phyloP scores from a whole-genome alignment of 2,113 vertebrate genomes.

The Pholis gunnellus region DNA sequence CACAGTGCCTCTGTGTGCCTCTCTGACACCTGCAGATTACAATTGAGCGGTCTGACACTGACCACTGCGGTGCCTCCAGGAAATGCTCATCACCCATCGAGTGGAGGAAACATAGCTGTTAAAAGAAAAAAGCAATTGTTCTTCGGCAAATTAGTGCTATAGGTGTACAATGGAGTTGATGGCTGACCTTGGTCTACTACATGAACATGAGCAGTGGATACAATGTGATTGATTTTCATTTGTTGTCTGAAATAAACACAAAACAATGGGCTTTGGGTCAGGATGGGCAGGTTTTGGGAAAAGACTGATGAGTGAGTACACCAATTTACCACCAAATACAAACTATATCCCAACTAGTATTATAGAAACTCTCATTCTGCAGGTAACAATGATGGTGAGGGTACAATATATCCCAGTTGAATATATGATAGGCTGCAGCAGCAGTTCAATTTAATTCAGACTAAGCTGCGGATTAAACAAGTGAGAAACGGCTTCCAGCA shows the following conservation, averaged over 20 bases:
- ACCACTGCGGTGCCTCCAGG: constrained; percentile 17
- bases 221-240: background rate
- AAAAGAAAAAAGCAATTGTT: background rate
- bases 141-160: background rate
- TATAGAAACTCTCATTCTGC: background rate
- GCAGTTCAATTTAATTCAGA: constrained; percentile 3
- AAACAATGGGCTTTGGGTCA: background rate
- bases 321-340: background rate
- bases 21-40: constrained; percentile 75
- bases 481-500: background rate
- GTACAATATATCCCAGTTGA: background rate
- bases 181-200: background rate
- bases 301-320: background rate
- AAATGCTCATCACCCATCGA: constrained; percentile 38
- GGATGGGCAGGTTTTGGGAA: background rate
- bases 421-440: background rate
- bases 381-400: background rate
- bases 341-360: background rate
- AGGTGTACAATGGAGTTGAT: constrained; percentile 1
- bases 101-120: constrained; percentile 5
- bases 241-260: background rate
- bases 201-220: too few relatives aligned
- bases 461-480: constrained; percentile 8
- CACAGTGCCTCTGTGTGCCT: constrained; percentile 13
- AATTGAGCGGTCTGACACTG: constrained; percentile 81